phyloP scores from a whole-genome alignment of 2,797 vertebrate genomes.

The Erpetoichthys calabaricus region DNA sequence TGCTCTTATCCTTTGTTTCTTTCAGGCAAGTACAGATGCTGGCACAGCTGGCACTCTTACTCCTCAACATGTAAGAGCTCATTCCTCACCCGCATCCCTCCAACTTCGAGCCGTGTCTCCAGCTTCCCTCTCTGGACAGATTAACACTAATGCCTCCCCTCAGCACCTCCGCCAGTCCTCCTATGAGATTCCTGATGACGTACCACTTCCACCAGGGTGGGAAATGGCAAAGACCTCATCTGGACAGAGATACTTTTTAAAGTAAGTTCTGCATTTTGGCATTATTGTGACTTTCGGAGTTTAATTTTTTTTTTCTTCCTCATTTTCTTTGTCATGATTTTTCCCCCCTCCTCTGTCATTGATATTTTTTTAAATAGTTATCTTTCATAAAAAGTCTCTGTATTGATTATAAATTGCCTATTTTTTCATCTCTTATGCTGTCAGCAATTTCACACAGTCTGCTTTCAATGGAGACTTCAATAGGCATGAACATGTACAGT shows the following conservation, averaged over 20 bases:
- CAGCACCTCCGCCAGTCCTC: constrained; percentile 92
- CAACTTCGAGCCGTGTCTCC: constrained; percentile 73
- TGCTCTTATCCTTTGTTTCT: constrained; percentile 13
- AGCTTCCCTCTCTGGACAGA: constrained; percentile 59
- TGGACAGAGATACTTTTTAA: constrained; percentile 87
- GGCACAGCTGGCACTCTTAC: constrained; percentile 67
- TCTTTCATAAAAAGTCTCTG: background rate
- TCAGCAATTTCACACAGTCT: too few species aligned
- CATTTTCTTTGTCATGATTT: background rate
- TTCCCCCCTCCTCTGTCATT: background rate
- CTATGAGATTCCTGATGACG: constrained; percentile 84
- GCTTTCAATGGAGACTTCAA: too few species aligned
- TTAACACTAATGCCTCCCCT: constrained; percentile 54
- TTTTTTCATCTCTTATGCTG: too few species aligned
- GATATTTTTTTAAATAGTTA: background rate
- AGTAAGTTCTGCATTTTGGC: constrained; percentile 55
- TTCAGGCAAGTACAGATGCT: constrained; percentile 81
- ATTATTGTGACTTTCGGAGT: background rate
- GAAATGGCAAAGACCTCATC: constrained; percentile 91
- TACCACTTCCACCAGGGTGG: constrained; percentile 82
- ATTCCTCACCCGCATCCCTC: constrained; percentile 86
- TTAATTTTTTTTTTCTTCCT: background rate
- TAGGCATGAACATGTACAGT: too few species aligned
- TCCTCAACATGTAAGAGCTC: constrained; percentile 78
- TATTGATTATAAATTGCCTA: too few species aligned